Conservation (phyloP, 2,113 vertebrate species). For the Urocolius indicus region DNA sequence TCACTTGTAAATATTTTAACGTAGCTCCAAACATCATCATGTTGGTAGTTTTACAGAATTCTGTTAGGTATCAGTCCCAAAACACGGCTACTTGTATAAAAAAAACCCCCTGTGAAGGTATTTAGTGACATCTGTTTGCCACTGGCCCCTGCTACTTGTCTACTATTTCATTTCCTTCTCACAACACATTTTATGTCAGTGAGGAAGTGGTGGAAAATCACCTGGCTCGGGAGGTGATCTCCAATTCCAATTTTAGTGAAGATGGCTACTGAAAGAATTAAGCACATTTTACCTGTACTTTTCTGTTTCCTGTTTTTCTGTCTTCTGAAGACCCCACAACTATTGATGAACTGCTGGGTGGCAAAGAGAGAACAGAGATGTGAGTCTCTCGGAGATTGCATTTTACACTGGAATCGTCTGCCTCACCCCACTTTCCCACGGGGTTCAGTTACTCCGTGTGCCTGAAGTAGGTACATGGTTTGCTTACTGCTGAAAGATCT, state of each 20-base stretch:
- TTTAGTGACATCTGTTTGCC: neutral
- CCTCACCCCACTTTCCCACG: neutral
- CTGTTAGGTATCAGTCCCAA: neutral
- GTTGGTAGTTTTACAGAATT: neutral
- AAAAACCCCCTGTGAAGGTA: neutral
- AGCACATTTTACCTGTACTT: neutral
- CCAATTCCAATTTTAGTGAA: neutral
- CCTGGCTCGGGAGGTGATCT: neutral
- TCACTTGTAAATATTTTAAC: constrained; percentile 42
- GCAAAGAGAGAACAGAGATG: neutral
- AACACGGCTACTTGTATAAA: neutral
- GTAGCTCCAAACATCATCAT: constrained; percentile 3
- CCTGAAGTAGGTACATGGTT: neutral
- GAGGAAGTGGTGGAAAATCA: neutral
- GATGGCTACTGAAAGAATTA: neutral
- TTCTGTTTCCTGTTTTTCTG: neutral
- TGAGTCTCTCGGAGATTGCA: neutral
- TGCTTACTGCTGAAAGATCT: constrained; percentile 67
- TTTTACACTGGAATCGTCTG: neutral
- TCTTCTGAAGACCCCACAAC: neutral
- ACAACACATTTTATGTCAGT: neutral
- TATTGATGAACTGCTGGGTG: neutral
- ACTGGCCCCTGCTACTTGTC: neutral
- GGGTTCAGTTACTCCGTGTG: neutral
- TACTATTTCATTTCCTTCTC: neutral